Percentiles rank a stretch among this genome's conserved stretches.
Conservation (phyloP, 2,113 vertebrate species). For the Protomyctophum bolini region DNA sequence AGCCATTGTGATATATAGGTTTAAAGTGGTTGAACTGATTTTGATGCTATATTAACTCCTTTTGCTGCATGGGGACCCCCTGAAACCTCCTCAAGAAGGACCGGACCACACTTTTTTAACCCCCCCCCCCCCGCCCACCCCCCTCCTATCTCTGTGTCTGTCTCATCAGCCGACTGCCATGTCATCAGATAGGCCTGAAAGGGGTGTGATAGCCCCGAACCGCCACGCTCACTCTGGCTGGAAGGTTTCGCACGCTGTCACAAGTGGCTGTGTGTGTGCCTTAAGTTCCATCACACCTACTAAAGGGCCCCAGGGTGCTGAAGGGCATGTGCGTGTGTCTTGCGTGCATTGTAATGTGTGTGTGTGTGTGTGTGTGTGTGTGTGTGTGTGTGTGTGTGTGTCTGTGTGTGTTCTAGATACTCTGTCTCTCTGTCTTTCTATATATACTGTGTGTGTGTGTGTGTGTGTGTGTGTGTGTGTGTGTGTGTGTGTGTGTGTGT, state of each 20-base stretch:
- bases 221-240: conserved; percentile 49
- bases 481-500: conserved; percentile 24
- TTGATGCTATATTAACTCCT: too few relatives aligned
- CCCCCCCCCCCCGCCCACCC: not conserved
- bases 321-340: conserved; percentile 7
- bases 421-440: conserved; percentile 36
- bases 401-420: conserved; percentile 3
- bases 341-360: conserved; percentile 11
- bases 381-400: conserved; percentile 10
- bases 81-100: too few relatives aligned
- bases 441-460: conserved; percentile 32
- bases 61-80: too few relatives aligned
- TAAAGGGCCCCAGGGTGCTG: conserved; percentile 36
- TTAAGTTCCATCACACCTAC: conserved; percentile 58
- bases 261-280: conserved; percentile 37
- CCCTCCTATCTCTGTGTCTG: conserved; percentile 37
- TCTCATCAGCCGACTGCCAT: conserved; percentile 59
- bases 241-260: conserved; percentile 69
- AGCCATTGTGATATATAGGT: too few relatives aligned
- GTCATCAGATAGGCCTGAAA: conserved; percentile 58
- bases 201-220: conserved; percentile 61
- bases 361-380: conserved; percentile 11
- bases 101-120: not conserved
- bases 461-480: conserved; percentile 3
- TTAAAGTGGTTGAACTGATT: too few relatives aligned